Conservation (phyloP, 1,140 invertebrate genomes). For the Acarapis woodi region DNA sequence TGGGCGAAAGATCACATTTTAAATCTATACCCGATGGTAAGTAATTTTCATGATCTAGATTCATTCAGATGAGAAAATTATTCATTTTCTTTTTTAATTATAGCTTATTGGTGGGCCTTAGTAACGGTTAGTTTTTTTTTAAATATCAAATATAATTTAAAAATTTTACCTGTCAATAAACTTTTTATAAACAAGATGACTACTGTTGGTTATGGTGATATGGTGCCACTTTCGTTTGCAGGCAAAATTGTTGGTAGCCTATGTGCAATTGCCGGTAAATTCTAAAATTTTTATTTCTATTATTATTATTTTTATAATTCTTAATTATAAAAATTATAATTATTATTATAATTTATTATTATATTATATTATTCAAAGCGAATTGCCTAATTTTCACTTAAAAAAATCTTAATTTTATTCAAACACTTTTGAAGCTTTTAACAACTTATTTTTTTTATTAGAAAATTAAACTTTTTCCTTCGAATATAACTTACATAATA, state of each 20-base stretch:
- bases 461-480: too few relatives aligned
- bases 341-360: too few relatives aligned
- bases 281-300: too few relatives aligned
- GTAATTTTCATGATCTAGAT: too few relatives aligned
- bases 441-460: too few relatives aligned
- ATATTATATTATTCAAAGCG: too few relatives aligned
- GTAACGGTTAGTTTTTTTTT: conserved; percentile 30
- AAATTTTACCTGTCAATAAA: background rate
- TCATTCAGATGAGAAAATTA: conserved; percentile 1
- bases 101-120: conserved; percentile 97
- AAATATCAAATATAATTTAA: background rate
- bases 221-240: conserved; percentile 93
- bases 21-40: conserved; percentile 30
- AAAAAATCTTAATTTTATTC: too few relatives aligned
- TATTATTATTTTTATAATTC: too few relatives aligned
- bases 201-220: conserved; percentile 90
- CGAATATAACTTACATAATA: too few relatives aligned
- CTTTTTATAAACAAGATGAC: conserved; percentile 31
- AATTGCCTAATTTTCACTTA: too few relatives aligned
- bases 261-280: conserved; percentile 93
- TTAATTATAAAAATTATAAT: too few relatives aligned
- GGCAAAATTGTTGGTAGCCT: conserved; percentile 93
- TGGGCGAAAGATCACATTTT: conserved; percentile 83
- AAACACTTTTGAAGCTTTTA: too few relatives aligned
- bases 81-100: conserved; percentile 36